A percentile compares a stretch with the other conserved stretches of the same genome.
These are phyloP conservation scores for Scomber japonicus DNA, from an alignment of 2,113 vertebrate species.

Conservation along the genomic window DNA sequence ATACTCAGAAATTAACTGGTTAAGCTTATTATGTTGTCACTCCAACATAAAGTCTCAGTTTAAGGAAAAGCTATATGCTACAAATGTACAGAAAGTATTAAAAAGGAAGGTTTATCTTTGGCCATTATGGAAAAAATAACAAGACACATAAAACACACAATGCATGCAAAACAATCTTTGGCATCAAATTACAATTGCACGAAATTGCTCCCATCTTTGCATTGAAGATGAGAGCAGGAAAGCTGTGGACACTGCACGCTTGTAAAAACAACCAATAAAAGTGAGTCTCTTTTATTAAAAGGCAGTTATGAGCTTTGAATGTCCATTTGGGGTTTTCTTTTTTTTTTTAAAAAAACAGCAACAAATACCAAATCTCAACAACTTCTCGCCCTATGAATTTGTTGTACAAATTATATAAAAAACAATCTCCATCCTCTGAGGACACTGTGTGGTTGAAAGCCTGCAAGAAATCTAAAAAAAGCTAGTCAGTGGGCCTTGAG, in stretches of 20 bases:
- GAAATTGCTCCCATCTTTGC: not conserved
- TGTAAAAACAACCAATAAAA: not conserved
- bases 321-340: not conserved
- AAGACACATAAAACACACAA: not conserved
- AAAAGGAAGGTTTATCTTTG: slow-evolving; percentile 5
- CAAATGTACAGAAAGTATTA: not conserved
- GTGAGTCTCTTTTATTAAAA: not conserved
- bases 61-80: not conserved
- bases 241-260: not conserved
- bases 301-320: not conserved
- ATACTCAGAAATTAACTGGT: slow-evolving; percentile 23
- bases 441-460: no score
- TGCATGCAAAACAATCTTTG: slow-evolving; percentile 39
- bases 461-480: no score
- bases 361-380: not conserved
- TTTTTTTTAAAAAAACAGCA: not conserved
- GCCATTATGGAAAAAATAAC: slow-evolving; percentile 15
- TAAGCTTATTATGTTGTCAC: slow-evolving; percentile 11
- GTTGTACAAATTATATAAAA: no score
- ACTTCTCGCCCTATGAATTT: no score
- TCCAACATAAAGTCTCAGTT: not conserved
- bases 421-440: no score
- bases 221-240: not conserved
- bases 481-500: no score
- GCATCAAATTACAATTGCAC: slow-evolving; percentile 28